phyloP scores from a whole-genome alignment of 1,140 invertebrate species.

The Drosophila novamexicana region DNA sequence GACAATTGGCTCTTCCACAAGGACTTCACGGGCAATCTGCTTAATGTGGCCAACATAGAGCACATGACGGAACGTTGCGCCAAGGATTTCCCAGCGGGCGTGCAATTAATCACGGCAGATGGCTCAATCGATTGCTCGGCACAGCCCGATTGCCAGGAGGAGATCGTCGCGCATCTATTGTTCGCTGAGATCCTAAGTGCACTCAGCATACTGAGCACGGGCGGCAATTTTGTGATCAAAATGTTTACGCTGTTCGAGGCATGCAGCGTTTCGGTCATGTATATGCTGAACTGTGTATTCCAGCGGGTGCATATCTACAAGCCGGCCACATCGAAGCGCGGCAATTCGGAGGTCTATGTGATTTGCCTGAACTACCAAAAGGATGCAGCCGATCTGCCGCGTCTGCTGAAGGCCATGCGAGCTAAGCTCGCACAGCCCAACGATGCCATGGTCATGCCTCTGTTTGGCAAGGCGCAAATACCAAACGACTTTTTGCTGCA shows the following conservation, averaged over 20 bases:
- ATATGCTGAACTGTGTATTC: conserved; percentile 89
- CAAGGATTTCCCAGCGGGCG: conserved; percentile 35
- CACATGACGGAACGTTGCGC: conserved; percentile 84
- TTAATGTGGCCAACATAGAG: conserved; percentile 88
- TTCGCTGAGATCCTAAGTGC: conserved; percentile 93
- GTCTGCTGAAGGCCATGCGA: conserved; percentile 54
- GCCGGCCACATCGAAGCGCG: conserved; percentile 95
- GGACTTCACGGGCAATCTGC: conserved; percentile 94
- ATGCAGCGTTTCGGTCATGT: conserved; percentile 91
- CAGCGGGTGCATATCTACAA: conserved; percentile 91
- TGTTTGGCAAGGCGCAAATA: conserved; percentile 88
- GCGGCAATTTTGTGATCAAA: conserved; percentile 94
- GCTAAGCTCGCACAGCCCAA: conserved; percentile 74
- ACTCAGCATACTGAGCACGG: conserved; percentile 88
- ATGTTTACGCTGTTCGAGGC: conserved; percentile 96
- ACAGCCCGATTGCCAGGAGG: conserved; percentile 94
- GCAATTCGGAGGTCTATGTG: conserved; percentile 97
- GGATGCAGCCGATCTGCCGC: conserved; percentile 25
- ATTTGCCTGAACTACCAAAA: conserved; percentile 86
- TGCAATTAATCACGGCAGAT: conserved; percentile 93
- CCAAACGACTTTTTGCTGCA: conserved; percentile 89
- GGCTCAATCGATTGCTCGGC: conserved; percentile 95
- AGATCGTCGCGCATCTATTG: conserved; percentile 90
- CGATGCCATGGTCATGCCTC: conserved; percentile 82
- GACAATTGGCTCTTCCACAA: conserved; percentile 94